phyloP scores from a whole-genome alignment of 2,797 vertebrate genomes.

The Dipus sagitta region DNA sequence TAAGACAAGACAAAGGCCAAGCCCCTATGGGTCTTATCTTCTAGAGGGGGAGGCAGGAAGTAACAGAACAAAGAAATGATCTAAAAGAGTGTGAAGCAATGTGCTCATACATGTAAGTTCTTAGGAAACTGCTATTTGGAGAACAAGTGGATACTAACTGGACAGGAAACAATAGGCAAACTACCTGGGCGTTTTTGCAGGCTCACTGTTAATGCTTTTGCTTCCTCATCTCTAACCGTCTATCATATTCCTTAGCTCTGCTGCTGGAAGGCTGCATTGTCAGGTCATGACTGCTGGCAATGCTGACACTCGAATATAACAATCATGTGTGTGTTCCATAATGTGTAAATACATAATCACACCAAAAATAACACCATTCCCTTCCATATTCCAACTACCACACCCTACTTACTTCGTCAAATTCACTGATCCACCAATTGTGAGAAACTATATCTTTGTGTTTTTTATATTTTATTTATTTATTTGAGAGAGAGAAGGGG shows the following conservation, averaged over 20 bases:
- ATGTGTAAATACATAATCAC: background rate
- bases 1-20: background rate
- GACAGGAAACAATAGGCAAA: background rate
- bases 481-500: too few relatives aligned
- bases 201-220: background rate
- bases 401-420: constrained; percentile 52
- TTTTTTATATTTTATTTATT: too few relatives aligned
- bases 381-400: background rate
- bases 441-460: constrained; percentile 63
- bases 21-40: background rate
- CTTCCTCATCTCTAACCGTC: constrained; percentile 8
- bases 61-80: background rate
- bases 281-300: background rate
- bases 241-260: background rate
- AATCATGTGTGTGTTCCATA: background rate
- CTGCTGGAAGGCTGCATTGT: background rate
- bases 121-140: constrained; percentile 37
- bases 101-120: background rate
- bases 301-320: background rate
- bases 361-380: background rate
- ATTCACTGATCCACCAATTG: constrained; percentile 67
- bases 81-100: background rate
- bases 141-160: constrained; percentile 8
- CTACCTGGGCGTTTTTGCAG: background rate
- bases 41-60: background rate